A percentile compares a stretch with the other conserved stretches of the same genome.
These are phyloP conservation scores for Cassiopea xamachana DNA, from an alignment of 30 jellyfish, hydroid and myxozoan genomes.

Conservation along the genomic window DNA sequence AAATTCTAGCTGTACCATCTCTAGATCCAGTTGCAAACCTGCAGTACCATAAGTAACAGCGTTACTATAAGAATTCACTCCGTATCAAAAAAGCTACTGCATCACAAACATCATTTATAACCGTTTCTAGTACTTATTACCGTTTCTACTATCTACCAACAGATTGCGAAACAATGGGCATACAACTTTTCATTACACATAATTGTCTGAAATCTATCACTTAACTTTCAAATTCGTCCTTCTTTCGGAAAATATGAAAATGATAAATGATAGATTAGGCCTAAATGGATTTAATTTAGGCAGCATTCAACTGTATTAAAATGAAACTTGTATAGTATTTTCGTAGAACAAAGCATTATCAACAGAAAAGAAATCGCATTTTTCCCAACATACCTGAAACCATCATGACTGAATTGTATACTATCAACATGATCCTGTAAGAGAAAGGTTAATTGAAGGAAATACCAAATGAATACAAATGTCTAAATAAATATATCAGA, in stretches of 20 bases:
- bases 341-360: background rate
- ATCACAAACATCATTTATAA: background rate
- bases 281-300: too few species aligned
- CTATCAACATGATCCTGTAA: slow-evolving; percentile 97
- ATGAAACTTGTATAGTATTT: background rate
- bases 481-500: background rate
- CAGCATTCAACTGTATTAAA: too few species aligned
- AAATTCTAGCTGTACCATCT: slow-evolving; percentile 96
- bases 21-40: slow-evolving; percentile 97
- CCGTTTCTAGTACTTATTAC: too few species aligned
- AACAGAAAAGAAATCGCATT: background rate
- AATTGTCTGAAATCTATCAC: too few species aligned
- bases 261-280: too few species aligned
- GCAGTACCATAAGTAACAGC: background rate
- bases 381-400: slow-evolving; percentile 70
- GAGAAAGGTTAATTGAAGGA: background rate
- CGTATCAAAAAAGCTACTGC: background rate
- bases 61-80: background rate
- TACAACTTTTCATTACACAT: too few species aligned
- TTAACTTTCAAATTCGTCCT: too few species aligned
- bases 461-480: too few species aligned
- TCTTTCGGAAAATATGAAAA: too few species aligned
- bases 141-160: too few species aligned
- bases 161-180: too few species aligned
- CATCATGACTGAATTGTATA: slow-evolving; percentile 83